These are phyloP conservation scores for Danio albolineatus DNA, from an alignment of 2,797 vertebrate species.

Conservation along the genomic window DNA sequence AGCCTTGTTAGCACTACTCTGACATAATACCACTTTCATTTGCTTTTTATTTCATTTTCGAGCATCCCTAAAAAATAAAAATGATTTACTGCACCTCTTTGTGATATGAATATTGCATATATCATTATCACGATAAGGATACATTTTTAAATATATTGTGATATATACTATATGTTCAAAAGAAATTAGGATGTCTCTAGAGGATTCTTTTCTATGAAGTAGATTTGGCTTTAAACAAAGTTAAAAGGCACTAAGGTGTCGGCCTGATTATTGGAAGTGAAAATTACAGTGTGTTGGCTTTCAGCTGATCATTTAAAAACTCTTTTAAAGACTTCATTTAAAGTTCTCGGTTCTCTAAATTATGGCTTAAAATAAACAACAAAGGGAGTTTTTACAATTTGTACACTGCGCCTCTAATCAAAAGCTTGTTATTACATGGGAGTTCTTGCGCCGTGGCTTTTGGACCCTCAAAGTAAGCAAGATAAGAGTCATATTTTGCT, in stretches of 20 bases:
- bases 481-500: conserved; percentile 2
- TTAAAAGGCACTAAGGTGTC: conserved; percentile 61
- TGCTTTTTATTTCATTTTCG: too few relatives aligned
- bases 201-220: conserved; percentile 43
- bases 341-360: conserved; percentile 9
- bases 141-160: too few relatives aligned
- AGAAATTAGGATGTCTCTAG: conserved; percentile 16
- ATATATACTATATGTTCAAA: not conserved
- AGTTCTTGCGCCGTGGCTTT: not conserved
- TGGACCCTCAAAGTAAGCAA: not conserved
- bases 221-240: conserved; percentile 13
- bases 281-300: conserved; percentile 57
- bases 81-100: too few relatives aligned
- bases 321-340: too few relatives aligned
- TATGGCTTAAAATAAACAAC: conserved; percentile 46
- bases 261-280: conserved; percentile 55
- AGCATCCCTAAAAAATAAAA: too few relatives aligned
- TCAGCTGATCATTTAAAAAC: conserved; percentile 14
- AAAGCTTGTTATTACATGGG: conserved; percentile 23
- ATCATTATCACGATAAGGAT: too few relatives aligned
- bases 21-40: too few relatives aligned
- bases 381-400: conserved; percentile 30
- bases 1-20: too few relatives aligned
- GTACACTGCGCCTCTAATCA: conserved; percentile 4
- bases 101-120: too few relatives aligned